Evolutionary conservation across 2,797 vertebrate genomes (phyloP).

Genomic region (Ptychadena robeensis): DNA sequence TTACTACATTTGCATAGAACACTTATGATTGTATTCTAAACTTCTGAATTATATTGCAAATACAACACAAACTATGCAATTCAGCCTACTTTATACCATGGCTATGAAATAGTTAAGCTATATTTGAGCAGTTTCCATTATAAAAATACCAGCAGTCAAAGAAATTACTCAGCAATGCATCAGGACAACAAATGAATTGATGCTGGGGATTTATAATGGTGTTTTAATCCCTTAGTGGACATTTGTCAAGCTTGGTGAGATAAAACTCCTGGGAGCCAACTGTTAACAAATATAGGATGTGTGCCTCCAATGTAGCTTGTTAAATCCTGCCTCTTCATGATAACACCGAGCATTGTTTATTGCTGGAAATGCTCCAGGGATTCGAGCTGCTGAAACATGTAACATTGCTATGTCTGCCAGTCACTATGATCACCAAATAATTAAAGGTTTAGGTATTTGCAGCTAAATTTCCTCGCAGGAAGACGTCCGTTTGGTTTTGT

Average conservation of each 20-base stretch:
- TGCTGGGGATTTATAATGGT: slow-evolving; percentile 45
- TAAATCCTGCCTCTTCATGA: slow-evolving; percentile 41
- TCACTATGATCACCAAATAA: slow-evolving; percentile 30
- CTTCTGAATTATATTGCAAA: no score
- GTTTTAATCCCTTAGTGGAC: slow-evolving; percentile 52
- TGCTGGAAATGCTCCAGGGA: slow-evolving; percentile 18
- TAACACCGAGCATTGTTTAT: slow-evolving; percentile 37
- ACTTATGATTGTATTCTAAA: no score
- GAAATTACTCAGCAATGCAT: slow-evolving; percentile 31
- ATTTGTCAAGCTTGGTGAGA: slow-evolving; percentile 49
- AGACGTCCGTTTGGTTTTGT: neutral
- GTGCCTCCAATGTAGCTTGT: slow-evolving; percentile 41
- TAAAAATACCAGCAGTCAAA: slow-evolving; percentile 23
- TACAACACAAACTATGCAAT: no score
- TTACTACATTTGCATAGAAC: no score
- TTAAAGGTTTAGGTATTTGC: neutral
- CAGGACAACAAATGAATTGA: slow-evolving; percentile 40
- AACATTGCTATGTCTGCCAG: slow-evolving; percentile 2
- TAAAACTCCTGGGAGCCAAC: slow-evolving; percentile 31
- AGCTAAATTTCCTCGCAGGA: neutral
- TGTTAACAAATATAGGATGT: slow-evolving; percentile 38
- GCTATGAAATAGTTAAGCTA: slow-evolving; percentile 4
- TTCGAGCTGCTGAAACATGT: slow-evolving; percentile 9
- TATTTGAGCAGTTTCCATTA: neutral
- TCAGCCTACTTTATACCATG: neutral